These are phyloP conservation scores for Diabrotica virgifera DNA, from an alignment of 1,140 invertebrate species.

Conservation along the genomic window DNA sequence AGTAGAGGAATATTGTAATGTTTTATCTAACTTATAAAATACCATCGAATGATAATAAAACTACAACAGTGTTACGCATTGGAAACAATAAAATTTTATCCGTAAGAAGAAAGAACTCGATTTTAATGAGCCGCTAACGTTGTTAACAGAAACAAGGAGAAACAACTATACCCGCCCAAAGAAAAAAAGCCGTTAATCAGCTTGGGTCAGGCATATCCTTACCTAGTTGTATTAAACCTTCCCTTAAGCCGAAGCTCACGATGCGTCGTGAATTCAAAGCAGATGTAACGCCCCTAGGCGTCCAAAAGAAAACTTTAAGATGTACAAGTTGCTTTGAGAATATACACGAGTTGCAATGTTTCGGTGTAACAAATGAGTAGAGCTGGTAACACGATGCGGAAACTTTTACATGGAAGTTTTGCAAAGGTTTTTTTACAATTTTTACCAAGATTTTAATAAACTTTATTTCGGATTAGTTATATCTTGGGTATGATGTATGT, in stretches of 20 bases:
- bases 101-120: no score
- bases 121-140: no score
- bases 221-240: constrained; percentile 2
- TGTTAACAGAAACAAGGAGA: no score
- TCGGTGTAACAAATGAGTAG: not conserved
- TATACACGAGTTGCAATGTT: not conserved
- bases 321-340: not conserved
- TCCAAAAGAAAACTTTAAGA: not conserved
- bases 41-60: no score
- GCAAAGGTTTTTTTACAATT: not conserved
- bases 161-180: not conserved
- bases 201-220: not conserved
- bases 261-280: not conserved
- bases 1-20: no score
- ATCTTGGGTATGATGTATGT: no score
- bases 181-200: not conserved
- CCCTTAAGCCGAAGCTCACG: not conserved
- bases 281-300: not conserved
- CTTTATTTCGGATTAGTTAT: no score
- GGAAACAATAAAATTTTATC: no score
- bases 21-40: no score
- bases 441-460: not conserved
- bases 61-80: no score
- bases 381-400: not conserved
- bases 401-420: not conserved